These are phyloP conservation scores for Terrapene triunguis DNA, from an alignment of 2,113 vertebrate genomes.

Conservation along the genomic window DNA sequence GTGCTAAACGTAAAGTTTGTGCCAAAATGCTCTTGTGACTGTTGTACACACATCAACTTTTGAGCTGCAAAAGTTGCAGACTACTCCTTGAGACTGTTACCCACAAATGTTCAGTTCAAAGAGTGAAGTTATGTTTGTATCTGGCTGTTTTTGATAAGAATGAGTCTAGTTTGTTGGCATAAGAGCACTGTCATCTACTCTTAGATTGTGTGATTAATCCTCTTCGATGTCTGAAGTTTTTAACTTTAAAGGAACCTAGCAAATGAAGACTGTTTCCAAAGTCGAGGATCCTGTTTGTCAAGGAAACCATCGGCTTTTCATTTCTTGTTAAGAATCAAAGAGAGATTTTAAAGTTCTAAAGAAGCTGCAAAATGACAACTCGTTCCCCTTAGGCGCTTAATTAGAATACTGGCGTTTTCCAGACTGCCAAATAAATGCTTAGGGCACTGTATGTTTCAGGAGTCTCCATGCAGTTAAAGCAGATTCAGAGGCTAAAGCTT, in stretches of 20 bases:
- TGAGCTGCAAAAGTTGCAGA: background rate
- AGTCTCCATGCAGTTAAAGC: background rate
- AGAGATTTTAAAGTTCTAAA: slow-evolving; percentile 45
- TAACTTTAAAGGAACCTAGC: slow-evolving; percentile 62
- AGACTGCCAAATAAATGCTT: background rate
- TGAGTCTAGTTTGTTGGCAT: background rate
- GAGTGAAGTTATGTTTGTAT: background rate
- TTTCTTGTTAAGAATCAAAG: slow-evolving; percentile 74
- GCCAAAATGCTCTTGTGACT: background rate
- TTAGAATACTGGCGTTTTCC: background rate
- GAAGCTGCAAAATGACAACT: slow-evolving; percentile 50
- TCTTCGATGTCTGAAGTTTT: slow-evolving; percentile 67
- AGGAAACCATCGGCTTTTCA: slow-evolving; percentile 71
- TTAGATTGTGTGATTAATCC: slow-evolving; percentile 67
- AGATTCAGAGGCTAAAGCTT: background rate
- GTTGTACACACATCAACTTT: background rate
- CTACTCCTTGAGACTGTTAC: background rate
- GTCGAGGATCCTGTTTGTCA: slow-evolving; percentile 75
- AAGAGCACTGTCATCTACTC: slow-evolving; percentile 17
- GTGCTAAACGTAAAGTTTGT: background rate
- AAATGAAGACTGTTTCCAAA: slow-evolving; percentile 68
- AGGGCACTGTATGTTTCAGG: background rate
- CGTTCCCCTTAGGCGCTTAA: slow-evolving; percentile 15
- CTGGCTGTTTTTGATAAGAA: background rate
- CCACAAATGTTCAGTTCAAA: background rate